A percentile compares a stretch with the other conserved stretches of the same genome.
Evolutionary conservation across 2,888 invertebrate genomes (phyloP).

Genomic region (Gisinianus flammeolus): DNA sequence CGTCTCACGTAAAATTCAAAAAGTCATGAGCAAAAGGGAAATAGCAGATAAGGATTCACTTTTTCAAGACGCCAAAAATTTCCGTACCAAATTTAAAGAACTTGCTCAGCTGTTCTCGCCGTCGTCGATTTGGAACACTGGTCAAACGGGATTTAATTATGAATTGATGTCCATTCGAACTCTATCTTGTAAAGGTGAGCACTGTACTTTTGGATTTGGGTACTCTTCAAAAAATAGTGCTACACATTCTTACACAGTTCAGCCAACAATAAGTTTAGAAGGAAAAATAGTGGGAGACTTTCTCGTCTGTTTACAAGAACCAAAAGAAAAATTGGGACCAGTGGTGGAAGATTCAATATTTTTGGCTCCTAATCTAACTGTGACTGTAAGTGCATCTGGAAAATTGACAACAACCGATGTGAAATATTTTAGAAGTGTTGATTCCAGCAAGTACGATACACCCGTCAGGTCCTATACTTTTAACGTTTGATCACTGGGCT

Average conservation of each 20-base stretch:
- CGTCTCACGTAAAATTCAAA: not conserved
- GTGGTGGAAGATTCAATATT: not conserved
- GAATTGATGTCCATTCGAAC: not conserved
- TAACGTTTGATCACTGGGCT: not conserved
- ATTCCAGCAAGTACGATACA: not conserved
- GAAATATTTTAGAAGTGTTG: not conserved
- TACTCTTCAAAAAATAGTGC: not conserved
- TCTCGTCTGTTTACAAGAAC: conserved; percentile 6
- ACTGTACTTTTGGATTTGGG: not conserved
- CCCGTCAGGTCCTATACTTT: not conserved
- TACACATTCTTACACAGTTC: conserved; percentile 15
- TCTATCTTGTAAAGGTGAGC: not conserved
- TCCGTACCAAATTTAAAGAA: not conserved
- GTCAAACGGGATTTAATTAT: not conserved
- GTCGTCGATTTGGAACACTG: not conserved
- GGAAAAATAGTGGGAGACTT: not conserved
- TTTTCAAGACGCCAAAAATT: not conserved
- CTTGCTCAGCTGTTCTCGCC: not conserved
- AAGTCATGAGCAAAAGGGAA: not conserved
- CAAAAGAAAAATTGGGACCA: not conserved
- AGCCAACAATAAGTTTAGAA: not conserved
- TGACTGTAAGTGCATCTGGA: not conserved
- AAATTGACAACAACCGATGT: not conserved
- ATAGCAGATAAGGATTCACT: not conserved
- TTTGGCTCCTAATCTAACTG: not conserved